A percentile compares a stretch with the other conserved stretches of the same genome.
phyloP scores from a whole-genome alignment of 1,140 invertebrate species.

The Tetragnatha versicolor region DNA sequence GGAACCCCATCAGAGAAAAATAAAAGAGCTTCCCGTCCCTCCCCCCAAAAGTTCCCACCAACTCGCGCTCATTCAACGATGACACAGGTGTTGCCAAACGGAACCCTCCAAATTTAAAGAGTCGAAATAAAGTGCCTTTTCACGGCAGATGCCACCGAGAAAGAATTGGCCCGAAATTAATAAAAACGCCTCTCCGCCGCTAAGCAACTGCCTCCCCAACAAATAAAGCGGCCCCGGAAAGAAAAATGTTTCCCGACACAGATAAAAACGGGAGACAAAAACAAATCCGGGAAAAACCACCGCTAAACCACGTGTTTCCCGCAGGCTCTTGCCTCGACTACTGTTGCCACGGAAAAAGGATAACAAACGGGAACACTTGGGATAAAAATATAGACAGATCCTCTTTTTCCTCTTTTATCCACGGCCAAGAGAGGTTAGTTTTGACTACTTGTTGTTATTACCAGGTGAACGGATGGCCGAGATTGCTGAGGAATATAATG shows the following conservation, averaged over 20 bases:
- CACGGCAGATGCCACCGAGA: neutral
- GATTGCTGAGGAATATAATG: neutral
- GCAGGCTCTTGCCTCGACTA: neutral
- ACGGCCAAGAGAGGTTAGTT: neutral
- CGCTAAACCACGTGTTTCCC: constrained; percentile 42
- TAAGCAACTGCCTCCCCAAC: no score
- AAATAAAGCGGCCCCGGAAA: no score
- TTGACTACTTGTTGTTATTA: neutral
- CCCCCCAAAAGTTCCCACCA: no score
- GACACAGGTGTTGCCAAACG: neutral
- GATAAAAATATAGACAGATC: constrained; percentile 21
- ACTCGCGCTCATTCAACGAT: no score
- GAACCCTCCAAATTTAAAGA: neutral
- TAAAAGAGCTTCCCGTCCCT: no score
- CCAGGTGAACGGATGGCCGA: neutral
- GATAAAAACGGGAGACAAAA: constrained; percentile 11
- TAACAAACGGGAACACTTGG: constrained; percentile 9
- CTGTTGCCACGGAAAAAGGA: constrained; percentile 15
- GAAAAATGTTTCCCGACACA: neutral
- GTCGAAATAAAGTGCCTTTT: constrained; percentile 2
- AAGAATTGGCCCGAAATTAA: constrained; percentile 17
- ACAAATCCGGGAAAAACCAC: constrained; percentile 35
- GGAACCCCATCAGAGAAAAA: no score
- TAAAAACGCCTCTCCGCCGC: no score
- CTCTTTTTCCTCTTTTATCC: neutral